Evolutionary conservation across 2,888 invertebrate species (phyloP).

Genomic region (Sylvicola cinctus): DNA sequence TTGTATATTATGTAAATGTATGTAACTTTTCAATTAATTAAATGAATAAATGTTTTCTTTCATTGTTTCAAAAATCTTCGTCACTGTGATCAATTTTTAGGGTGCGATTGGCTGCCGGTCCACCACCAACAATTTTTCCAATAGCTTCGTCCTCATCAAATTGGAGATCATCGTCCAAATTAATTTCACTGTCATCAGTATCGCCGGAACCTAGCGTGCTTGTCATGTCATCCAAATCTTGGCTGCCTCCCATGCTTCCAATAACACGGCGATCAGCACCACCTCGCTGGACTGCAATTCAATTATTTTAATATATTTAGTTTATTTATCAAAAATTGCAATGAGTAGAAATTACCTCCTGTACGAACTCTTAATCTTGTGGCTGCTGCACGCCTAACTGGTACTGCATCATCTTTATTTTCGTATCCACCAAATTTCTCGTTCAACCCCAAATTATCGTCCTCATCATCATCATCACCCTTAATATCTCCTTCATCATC

Average conservation of each 20-base stretch:
- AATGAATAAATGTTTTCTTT: conserved; percentile 5
- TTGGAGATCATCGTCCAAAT: conserved; percentile 20
- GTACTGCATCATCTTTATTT: neutral
- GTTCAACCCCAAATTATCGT: neutral
- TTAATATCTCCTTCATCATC: conserved; percentile 1
- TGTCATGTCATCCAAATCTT: conserved; percentile 10
- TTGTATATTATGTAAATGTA: no score
- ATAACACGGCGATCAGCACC: neutral
- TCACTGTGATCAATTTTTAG: conserved; percentile 7
- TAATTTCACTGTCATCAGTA: conserved; percentile 21
- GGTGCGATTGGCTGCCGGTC: conserved; percentile 1
- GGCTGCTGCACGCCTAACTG: neutral
- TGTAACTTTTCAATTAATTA: conserved; percentile 6
- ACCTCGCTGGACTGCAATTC: no score
- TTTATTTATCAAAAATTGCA: no score
- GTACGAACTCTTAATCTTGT: conserved; percentile 2
- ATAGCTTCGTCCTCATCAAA: conserved; percentile 23
- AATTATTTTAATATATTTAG: no score
- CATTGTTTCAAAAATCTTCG: conserved; percentile 8
- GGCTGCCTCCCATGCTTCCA: conserved; percentile 1
- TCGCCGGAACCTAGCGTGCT: conserved; percentile 20
- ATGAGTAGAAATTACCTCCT: conserved; percentile 4
- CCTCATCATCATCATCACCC: neutral
- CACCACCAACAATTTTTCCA: conserved; percentile 18
- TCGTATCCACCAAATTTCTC: neutral